phyloP scores from a whole-genome alignment of 2,797 vertebrate species.

The Crocodylus rhombifer region DNA sequence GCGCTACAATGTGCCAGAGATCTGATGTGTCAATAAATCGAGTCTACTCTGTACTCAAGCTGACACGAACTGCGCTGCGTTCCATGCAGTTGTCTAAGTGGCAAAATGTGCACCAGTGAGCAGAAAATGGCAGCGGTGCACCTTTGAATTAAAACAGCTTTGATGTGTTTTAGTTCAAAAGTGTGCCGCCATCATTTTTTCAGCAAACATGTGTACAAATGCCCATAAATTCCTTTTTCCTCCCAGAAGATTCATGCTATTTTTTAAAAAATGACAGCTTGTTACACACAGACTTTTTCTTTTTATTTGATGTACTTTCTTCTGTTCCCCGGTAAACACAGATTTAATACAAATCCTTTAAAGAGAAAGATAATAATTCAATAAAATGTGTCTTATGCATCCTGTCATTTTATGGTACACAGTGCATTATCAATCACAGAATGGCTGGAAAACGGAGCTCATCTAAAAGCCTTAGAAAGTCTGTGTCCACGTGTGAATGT shows the following conservation, averaged over 20 bases:
- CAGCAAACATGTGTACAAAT: no score
- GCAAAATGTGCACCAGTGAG: no score
- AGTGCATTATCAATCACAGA: not conserved
- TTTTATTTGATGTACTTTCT: not conserved
- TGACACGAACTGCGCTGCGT: no score
- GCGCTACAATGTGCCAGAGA: no score
- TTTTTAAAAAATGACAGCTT: not conserved
- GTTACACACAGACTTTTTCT: not conserved
- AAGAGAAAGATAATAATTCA: constrained; percentile 5
- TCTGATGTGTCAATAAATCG: no score
- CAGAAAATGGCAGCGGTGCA: no score
- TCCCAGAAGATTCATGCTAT: constrained; percentile 26
- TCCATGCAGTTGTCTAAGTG: no score
- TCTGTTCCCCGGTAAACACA: not conserved
- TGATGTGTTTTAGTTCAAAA: no score
- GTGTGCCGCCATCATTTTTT: no score
- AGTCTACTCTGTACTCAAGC: no score
- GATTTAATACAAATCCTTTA: constrained; percentile 24
- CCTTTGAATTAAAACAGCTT: no score
- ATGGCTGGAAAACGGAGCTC: not conserved
- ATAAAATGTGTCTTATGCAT: not conserved
- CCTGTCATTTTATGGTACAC: not conserved
- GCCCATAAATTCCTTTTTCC: not conserved
- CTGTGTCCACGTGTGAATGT: not conserved
- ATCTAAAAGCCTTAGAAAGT: not conserved